Conservation (phyloP, 2,797 vertebrate species). For the Vultur gryphus region DNA sequence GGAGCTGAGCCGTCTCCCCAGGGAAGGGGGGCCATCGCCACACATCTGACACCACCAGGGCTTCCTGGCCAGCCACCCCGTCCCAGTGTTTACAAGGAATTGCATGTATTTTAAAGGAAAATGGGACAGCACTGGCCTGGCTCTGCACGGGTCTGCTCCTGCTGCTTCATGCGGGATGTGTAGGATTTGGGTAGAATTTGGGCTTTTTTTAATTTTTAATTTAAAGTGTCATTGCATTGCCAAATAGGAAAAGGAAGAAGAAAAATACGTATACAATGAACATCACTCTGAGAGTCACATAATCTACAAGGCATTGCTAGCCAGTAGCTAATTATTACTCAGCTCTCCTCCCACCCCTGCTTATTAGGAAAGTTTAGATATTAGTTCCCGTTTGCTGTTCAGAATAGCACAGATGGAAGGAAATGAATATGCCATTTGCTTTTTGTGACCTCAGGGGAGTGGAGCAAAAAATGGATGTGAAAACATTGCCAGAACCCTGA, state of each 20-base stretch:
- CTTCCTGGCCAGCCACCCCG: conserved; percentile 32
- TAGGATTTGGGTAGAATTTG: not conserved
- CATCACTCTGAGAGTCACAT: not conserved
- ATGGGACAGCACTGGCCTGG: not conserved
- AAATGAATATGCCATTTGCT: conserved; percentile 67
- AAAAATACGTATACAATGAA: not conserved
- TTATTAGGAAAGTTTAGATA: conserved; percentile 56
- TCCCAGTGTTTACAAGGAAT: conserved; percentile 19
- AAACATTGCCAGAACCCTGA: conserved; percentile 56
- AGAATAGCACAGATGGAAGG: conserved; percentile 63
- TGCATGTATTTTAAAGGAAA: not conserved
- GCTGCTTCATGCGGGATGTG: not conserved
- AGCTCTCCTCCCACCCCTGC: conserved; percentile 2
- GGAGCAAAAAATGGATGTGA: conserved; percentile 56
- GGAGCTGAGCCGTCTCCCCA: not conserved
- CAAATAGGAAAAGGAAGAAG: not conserved
- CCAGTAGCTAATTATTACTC: conserved; percentile 47
- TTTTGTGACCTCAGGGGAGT: conserved; percentile 53
- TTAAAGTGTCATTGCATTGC: not conserved
- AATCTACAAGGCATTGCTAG: not conserved
- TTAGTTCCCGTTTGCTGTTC: conserved; percentile 32
- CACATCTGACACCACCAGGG: not conserved
- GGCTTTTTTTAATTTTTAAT: not conserved
- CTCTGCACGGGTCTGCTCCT: not conserved
- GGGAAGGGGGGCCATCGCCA: conserved; percentile 20